Evolutionary conservation across 2,113 vertebrate species (phyloP).

Genomic region (Macaca mulatta): DNA sequence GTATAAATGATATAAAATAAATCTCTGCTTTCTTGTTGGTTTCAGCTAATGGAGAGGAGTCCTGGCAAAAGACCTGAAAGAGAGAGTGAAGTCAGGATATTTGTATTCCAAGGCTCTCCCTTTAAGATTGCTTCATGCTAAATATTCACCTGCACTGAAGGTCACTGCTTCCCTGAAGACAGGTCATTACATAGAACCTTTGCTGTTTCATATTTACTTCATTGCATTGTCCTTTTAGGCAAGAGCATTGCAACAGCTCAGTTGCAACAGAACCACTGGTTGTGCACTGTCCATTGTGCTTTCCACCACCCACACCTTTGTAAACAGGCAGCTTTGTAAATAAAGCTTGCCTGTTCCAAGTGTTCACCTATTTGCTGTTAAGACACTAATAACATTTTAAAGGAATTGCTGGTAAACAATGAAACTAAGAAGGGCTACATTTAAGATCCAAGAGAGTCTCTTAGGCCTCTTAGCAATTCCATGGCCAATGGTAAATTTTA

Average conservation of each 20-base stretch:
- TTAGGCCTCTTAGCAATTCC: background rate
- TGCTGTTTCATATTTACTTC: background rate
- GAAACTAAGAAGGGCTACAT: background rate
- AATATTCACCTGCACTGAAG: background rate
- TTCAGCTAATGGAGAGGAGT: background rate
- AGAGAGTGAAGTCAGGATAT: background rate
- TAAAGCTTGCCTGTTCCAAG: background rate
- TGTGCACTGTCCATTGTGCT: background rate
- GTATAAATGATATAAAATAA: background rate
- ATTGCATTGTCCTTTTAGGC: background rate
- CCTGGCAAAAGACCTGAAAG: background rate
- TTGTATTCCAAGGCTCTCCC: background rate
- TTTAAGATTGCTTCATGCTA: background rate
- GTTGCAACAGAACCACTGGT: background rate
- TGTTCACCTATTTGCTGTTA: background rate
- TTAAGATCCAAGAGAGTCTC: background rate
- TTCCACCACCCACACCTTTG: background rate
- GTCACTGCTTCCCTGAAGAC: background rate
- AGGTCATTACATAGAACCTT: background rate
- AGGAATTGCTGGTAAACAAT: background rate
- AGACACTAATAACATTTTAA: background rate
- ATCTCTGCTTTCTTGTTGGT: background rate
- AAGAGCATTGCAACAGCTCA: background rate
- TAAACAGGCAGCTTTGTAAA: background rate
- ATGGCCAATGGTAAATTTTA: background rate